A percentile compares a stretch with the other conserved stretches of the same genome.
phyloP scores from a whole-genome alignment of 2,113 vertebrate species.

The Poecile atricapillus region DNA sequence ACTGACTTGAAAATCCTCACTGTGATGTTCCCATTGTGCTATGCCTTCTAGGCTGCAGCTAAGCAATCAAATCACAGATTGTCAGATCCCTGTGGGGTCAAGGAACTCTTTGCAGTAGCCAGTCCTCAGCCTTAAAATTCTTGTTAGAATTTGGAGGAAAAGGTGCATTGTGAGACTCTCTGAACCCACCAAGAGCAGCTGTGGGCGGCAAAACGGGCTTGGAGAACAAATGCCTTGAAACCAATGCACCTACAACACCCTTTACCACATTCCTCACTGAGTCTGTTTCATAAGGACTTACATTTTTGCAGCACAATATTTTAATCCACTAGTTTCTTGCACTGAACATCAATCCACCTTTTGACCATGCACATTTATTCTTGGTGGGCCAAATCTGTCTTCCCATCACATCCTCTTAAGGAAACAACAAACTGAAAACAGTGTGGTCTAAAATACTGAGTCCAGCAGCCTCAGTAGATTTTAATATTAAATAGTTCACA shows the following conservation, averaged over 20 bases:
- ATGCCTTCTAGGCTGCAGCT: neutral
- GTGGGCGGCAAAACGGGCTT: neutral
- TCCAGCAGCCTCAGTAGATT: neutral
- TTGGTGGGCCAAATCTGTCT: neutral
- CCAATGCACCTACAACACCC: rapidly evolving
- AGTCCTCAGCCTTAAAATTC: neutral
- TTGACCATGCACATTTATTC: neutral
- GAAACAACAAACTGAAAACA: neutral
- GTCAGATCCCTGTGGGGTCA: neutral
- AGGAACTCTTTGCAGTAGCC: neutral
- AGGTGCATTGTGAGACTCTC: neutral
- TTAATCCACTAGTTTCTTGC: neutral
- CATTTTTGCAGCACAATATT: neutral
- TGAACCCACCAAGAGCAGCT: neutral
- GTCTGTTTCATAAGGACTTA: neutral
- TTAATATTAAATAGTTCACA: neutral
- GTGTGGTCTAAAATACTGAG: neutral
- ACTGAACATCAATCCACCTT: neutral
- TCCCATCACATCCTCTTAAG: neutral
- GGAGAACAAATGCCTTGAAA: neutral
- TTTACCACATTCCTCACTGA: neutral
- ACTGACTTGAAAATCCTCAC: neutral
- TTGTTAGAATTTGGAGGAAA: neutral
- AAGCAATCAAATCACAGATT: neutral
- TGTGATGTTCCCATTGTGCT: neutral